Evolutionary conservation across 2,113 vertebrate species (phyloP).

Genomic region (Antennarius striatus): DNA sequence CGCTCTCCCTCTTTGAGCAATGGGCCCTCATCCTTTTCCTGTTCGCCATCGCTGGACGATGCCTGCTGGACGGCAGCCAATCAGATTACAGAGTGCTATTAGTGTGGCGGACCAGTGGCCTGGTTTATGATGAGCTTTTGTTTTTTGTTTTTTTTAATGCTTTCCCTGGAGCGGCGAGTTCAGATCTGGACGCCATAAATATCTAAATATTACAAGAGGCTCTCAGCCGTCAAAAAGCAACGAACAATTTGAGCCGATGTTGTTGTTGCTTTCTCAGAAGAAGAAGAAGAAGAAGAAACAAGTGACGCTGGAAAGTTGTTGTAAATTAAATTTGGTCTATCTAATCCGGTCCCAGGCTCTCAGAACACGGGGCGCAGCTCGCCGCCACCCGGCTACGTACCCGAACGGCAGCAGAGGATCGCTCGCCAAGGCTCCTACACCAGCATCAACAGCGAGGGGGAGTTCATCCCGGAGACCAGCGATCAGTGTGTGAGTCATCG

Average conservation of each 20-base stretch:
- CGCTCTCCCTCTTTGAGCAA: conserved; percentile 90
- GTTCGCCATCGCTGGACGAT: conserved; percentile 83
- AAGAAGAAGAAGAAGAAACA: too few species aligned
- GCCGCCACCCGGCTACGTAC: conserved; percentile 93
- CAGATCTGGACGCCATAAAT: conserved; percentile 29
- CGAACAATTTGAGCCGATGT: too few species aligned
- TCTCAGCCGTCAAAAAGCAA: too few species aligned
- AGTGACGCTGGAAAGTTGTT: neutral
- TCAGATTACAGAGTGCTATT: conserved; percentile 75
- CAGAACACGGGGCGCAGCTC: conserved; percentile 94
- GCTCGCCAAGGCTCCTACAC: conserved; percentile 96
- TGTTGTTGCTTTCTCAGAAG: neutral
- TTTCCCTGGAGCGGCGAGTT: conserved; percentile 4
- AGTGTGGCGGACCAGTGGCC: conserved; percentile 61
- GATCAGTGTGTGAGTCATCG: conserved; percentile 91
- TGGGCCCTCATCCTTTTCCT: conserved; percentile 90
- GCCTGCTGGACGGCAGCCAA: conserved; percentile 83
- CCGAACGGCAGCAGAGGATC: conserved; percentile 92
- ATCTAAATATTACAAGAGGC: neutral
- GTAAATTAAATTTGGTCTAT: neutral
- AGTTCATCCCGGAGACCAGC: conserved; percentile 95
- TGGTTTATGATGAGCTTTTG: conserved; percentile 13
- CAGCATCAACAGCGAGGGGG: conserved; percentile 96
- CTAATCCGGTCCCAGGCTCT: conserved; percentile 79
- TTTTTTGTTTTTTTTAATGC: conserved; percentile 28